Percentiles rank a stretch among this genome's conserved stretches.
Evolutionary conservation across 92 coral and sea anemone genomes (phyloP).

Genomic region (Siderastrea radians): DNA sequence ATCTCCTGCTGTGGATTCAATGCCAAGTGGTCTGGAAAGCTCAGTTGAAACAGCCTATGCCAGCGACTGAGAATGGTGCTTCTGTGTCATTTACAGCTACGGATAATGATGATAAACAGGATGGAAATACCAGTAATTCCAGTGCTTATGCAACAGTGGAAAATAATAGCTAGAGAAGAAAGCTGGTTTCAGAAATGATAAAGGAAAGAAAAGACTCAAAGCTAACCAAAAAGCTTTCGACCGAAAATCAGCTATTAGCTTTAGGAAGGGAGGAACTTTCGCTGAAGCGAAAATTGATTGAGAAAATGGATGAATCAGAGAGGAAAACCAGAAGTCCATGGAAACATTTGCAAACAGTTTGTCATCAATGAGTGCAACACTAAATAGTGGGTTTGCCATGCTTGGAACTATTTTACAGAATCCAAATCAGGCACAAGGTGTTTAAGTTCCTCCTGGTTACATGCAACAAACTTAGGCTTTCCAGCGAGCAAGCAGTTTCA

Average conservation of each 20-base stretch:
- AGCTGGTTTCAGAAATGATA: neutral
- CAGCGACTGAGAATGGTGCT: neutral
- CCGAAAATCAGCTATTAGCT: conserved; percentile 4
- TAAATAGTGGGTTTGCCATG: conserved; percentile 4
- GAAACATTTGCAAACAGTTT: conserved; percentile 2
- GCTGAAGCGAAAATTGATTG: conserved; percentile 3
- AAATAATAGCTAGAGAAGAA: neutral
- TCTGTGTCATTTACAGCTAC: neutral
- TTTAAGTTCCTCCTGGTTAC: neutral
- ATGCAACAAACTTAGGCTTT: too few species aligned
- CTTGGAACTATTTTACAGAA: conserved; percentile 1
- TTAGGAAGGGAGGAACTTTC: conserved; percentile 27
- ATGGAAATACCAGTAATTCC: conserved; percentile 3
- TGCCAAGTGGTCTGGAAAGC: neutral
- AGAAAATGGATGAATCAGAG: conserved; percentile 14
- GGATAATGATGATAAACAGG: neutral
- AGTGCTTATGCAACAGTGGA: neutral
- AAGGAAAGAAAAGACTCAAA: conserved; percentile 6
- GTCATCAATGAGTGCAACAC: neutral
- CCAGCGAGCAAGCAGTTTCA: too few species aligned
- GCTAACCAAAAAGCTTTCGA: conserved; percentile 14
- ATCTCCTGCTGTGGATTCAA: neutral
- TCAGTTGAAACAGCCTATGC: neutral
- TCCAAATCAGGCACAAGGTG: neutral
- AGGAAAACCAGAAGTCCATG: neutral